These are phyloP conservation scores for Thalassarche chlororhynchos DNA, from an alignment of 2,113 vertebrate species.

Conservation along the genomic window DNA sequence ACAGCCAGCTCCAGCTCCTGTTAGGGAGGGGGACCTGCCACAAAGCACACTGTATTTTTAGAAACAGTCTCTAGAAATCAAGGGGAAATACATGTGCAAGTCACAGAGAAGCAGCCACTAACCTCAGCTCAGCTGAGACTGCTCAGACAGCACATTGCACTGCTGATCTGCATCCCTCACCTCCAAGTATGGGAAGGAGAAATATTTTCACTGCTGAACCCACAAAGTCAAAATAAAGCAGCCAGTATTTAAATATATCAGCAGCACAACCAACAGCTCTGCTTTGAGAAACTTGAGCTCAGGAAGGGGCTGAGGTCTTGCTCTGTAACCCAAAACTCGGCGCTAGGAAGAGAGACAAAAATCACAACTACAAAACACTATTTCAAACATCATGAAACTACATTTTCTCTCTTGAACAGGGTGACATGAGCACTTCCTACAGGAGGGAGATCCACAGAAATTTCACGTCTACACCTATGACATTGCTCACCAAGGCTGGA, in stretches of 20 bases:
- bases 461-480: accelerated
- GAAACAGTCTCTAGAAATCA: background rate
- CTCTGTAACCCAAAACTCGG: background rate
- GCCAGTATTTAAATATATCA: background rate
- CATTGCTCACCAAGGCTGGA: background rate
- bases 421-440: background rate
- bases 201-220: background rate
- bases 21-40: background rate
- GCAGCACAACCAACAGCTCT: background rate
- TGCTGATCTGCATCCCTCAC: background rate
- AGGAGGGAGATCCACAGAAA: background rate
- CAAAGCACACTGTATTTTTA: background rate
- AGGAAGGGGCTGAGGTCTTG: background rate
- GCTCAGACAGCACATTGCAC: background rate
- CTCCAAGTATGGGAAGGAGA: background rate
- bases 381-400: background rate
- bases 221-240: background rate
- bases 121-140: background rate
- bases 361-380: background rate
- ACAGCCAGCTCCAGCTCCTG: background rate
- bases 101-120: background rate
- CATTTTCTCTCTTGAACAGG: background rate
- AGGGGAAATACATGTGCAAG: background rate
- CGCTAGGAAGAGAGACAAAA: background rate
- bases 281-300: background rate